A percentile compares a stretch with the other conserved stretches of the same genome.
These are phyloP conservation scores for Carabus problematicus DNA, from an alignment of 2,888 invertebrate genomes.

Conservation along the genomic window DNA sequence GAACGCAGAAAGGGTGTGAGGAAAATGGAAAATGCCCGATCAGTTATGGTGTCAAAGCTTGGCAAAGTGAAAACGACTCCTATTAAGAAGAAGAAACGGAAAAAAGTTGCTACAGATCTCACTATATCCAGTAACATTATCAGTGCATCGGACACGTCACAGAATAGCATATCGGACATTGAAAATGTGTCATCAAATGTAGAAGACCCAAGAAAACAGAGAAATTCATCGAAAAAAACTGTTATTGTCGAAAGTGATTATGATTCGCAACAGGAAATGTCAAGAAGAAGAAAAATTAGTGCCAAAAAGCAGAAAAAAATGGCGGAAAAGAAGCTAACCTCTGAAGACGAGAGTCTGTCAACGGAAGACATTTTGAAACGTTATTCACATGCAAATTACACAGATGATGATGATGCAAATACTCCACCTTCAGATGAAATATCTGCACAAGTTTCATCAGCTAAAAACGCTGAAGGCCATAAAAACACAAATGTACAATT, in stretches of 20 bases:
- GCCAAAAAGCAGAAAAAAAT: too few relatives aligned
- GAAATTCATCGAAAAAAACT: not conserved
- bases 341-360: too few relatives aligned
- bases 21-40: conserved; percentile 60
- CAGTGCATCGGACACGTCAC: not conserved
- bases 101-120: conserved; percentile 28
- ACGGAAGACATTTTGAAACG: too few relatives aligned
- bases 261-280: not conserved
- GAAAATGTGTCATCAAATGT: not conserved
- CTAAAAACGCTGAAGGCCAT: too few relatives aligned
- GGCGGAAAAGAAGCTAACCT: too few relatives aligned
- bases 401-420: too few relatives aligned
- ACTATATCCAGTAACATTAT: conserved; percentile 5
- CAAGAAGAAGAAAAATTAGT: too few relatives aligned
- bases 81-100: conserved; percentile 46
- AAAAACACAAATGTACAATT: not conserved
- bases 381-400: too few relatives aligned
- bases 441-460: too few relatives aligned
- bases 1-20: conserved; percentile 55
- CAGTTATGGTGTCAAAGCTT: conserved; percentile 56
- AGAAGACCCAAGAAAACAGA: too few relatives aligned
- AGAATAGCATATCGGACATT: conserved; percentile 6
- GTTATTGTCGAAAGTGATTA: not conserved
- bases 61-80: conserved; percentile 45
- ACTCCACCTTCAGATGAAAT: too few relatives aligned